Conservation (phyloP, 2,113 vertebrate species). For the Rallus limicola region DNA sequence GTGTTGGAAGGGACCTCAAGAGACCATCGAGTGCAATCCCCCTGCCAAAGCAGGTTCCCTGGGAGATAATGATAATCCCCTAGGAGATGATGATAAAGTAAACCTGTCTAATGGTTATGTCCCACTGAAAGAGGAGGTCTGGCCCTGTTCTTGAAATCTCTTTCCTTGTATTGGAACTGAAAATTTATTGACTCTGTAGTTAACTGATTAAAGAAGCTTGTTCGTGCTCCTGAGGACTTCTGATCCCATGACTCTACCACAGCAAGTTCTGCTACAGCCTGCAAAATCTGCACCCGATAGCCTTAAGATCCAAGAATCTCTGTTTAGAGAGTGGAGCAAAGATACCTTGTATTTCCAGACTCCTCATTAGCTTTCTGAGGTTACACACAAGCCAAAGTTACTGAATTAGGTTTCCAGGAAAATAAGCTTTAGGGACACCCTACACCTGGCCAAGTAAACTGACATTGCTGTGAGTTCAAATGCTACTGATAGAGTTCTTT, state of each 20-base stretch:
- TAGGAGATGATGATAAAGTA: background rate
- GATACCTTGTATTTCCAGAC: background rate
- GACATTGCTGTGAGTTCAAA: background rate
- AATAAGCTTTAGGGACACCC: background rate
- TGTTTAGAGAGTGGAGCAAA: background rate
- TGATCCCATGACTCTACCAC: background rate
- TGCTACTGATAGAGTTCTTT: background rate
- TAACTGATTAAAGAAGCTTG: background rate
- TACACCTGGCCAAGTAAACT: background rate
- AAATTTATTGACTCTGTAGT: background rate
- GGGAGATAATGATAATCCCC: no score
- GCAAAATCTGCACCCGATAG: background rate
- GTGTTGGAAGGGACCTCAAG: no score
- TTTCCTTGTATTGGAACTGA: background rate
- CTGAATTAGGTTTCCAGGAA: background rate
- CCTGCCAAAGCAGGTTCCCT: no score
- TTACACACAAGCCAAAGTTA: background rate
- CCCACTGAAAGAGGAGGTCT: background rate
- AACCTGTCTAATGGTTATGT: background rate
- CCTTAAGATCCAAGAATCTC: background rate
- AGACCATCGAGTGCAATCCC: no score
- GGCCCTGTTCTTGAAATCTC: background rate
- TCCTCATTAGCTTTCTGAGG: background rate
- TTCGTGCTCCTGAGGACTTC: background rate
- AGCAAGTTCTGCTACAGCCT: background rate